Evolutionary conservation across 2,888 invertebrate species (phyloP).

Genomic region (Tryphoninae sp.): DNA sequence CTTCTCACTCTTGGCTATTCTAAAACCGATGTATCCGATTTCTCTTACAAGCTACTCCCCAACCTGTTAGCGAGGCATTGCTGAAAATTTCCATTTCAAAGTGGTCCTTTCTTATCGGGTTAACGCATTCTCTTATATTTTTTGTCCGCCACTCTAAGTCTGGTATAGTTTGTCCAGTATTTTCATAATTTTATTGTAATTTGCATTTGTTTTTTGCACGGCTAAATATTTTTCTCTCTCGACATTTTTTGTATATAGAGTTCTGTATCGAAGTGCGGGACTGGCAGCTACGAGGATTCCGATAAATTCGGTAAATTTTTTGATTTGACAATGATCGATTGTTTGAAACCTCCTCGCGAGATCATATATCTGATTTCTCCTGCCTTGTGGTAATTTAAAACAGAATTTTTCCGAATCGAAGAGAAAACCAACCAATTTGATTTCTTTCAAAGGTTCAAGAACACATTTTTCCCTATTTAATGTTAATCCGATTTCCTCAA

Average conservation of each 20-base stretch:
- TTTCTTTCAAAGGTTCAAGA: background rate
- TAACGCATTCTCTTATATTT: conserved; percentile 14
- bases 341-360: background rate
- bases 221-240: background rate
- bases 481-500: background rate
- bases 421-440: background rate
- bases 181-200: conserved; percentile 41
- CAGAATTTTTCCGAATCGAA: background rate
- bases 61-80: conserved; percentile 61
- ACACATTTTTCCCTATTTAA: background rate
- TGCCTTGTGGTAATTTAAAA: background rate
- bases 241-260: background rate
- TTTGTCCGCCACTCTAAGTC: conserved; percentile 57
- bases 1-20: background rate
- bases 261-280: background rate
- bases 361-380: background rate
- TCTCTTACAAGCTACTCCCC: conserved; percentile 50
- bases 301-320: background rate
- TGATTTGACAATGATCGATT: background rate
- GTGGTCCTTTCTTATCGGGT: conserved; percentile 26
- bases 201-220: background rate
- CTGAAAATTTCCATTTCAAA: conserved; percentile 47
- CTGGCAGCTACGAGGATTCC: background rate
- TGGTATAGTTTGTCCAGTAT: background rate
- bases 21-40: conserved; percentile 11